Evolutionary conservation across 2,113 vertebrate species (phyloP), one percentile per base, ranked within the genome.

Genomic region (Cyanistes caeruleus): DNA sequence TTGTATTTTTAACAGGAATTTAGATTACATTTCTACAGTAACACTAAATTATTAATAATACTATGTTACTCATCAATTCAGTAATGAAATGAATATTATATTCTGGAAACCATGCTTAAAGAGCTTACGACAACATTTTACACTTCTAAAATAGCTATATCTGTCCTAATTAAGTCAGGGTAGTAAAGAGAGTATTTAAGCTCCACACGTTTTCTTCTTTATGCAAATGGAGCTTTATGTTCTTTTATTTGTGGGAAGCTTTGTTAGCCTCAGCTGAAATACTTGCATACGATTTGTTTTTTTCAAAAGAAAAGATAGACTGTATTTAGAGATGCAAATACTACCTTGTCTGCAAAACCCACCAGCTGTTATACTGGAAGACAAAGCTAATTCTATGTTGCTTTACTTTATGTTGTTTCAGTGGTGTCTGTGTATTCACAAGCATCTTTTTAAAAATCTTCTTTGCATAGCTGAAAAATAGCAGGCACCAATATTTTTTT

Each of bases 271-370:
- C 82, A 63, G 76, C 83, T 90, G 85, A 90, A 96, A 94, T 94
- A 90, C 83, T 97, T 96, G 95, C 88, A 96, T 96, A 78, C 3
- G 24, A 92, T 94, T 96, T 84, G 44, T 1, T 91, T 91, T 80
- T 77, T 70, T 62, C 76, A 74, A 82, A 95, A 93, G 76, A 96
- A 94, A 93, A 81, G 81, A 94, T 92, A 89, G 90, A 60, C 67
- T 95, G 70, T 93, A 91, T 93, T 95, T 92, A 95, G 84, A 95
- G 81, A 97, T 89, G 94, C 86, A 97, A 95, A 96, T 92, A 28
- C 58, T 89, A 92, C 93, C 93, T 97, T 89, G 67, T 84, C 78
- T 95, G 89, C 83, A 91, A 85, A 95, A 92, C 11, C 46, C 78
- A 69, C 67, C 83, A 91, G 89, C 85, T 96, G 90, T 88, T 92